phyloP scores from a whole-genome alignment of 2,113 vertebrate species.

The Passer montanus region DNA sequence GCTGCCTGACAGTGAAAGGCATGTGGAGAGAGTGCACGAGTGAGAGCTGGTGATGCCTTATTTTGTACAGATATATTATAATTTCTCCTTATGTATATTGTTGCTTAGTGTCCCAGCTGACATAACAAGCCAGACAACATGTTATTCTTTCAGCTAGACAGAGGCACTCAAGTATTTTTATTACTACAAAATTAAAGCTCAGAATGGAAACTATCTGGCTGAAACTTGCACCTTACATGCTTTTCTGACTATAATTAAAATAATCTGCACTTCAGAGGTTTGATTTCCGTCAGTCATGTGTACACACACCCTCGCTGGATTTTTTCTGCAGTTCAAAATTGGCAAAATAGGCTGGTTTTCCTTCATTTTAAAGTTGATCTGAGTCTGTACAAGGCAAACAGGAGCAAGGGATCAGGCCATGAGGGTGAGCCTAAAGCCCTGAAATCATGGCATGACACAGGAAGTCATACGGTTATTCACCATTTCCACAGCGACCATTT shows the following conservation, averaged over 20 bases:
- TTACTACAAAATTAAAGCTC: neutral
- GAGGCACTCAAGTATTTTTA: neutral
- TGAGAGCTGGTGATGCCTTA: neutral
- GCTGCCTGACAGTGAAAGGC: neutral
- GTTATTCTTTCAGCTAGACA: neutral
- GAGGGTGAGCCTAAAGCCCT: neutral
- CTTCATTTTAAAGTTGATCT: neutral
- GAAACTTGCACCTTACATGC: neutral
- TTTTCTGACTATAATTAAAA: conserved; percentile 38
- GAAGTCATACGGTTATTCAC: neutral
- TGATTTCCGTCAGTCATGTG: neutral
- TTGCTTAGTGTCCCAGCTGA: neutral
- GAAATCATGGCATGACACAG: neutral
- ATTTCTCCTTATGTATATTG: neutral
- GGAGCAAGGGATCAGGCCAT: neutral
- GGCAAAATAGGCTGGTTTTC: neutral
- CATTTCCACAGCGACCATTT: neutral
- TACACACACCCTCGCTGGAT: neutral
- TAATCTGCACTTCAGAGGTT: conserved; percentile 33
- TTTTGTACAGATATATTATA: neutral
- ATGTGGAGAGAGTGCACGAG: fast-evolving
- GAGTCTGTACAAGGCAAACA: neutral
- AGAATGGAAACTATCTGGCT: conserved; percentile 1
- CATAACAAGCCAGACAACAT: neutral
- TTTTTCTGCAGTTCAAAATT: neutral